phyloP scores from a whole-genome alignment of 1,140 invertebrate genomes.

The Drosophila pachea region DNA sequence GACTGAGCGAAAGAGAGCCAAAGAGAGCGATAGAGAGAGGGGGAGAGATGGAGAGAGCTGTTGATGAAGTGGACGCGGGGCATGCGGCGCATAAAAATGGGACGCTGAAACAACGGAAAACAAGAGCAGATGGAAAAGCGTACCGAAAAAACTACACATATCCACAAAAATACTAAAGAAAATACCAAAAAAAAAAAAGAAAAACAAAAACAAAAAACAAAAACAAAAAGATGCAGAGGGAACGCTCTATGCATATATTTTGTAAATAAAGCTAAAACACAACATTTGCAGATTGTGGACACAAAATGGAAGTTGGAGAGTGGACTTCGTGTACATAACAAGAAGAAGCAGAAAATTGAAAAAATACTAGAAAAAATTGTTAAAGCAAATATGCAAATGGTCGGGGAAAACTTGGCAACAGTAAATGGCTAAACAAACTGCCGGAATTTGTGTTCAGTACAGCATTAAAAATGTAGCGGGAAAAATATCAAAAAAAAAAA shows the following conservation, averaged over 20 bases:
- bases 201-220: background rate
- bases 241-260: background rate
- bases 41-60: conserved; percentile 4
- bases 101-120: conserved; percentile 2
- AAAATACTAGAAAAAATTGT: background rate
- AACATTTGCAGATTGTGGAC: background rate
- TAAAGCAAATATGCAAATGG: no score
- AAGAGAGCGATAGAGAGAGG: background rate
- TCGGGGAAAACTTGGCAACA: no score
- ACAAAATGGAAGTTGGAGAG: background rate
- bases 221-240: background rate
- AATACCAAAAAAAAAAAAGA: background rate
- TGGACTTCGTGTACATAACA: background rate
- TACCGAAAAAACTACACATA: conserved; percentile 4
- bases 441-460: no score
- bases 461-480: background rate
- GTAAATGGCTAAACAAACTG: background rate
- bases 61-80: conserved; percentile 1
- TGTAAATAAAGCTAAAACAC: background rate
- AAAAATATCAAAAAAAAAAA: background rate
- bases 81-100: conserved; percentile 25
- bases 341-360: background rate
- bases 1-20: background rate
- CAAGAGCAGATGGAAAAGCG: conserved; percentile 7
- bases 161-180: conserved; percentile 1